These are phyloP conservation scores for Drosophila ohnishii DNA, from an alignment of 1,140 invertebrate species.

Conservation along the genomic window DNA sequence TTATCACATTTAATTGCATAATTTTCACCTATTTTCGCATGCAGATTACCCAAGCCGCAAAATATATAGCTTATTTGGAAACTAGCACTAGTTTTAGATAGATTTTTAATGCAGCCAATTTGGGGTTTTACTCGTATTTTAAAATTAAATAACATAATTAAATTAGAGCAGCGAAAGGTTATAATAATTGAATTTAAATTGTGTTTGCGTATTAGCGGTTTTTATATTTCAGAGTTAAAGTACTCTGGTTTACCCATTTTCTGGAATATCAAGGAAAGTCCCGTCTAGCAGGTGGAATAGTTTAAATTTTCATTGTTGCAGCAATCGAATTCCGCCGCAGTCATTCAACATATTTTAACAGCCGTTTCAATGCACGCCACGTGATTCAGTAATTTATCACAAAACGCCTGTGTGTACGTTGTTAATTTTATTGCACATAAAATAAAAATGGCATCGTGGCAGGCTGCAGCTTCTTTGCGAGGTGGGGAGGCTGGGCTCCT, in stretches of 20 bases:
- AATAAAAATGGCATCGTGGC: constrained; percentile 55
- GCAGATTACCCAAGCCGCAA: constrained; percentile 11
- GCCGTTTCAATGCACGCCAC: constrained; percentile 79
- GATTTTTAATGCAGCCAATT: constrained; percentile 15
- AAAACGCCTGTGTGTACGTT: constrained; percentile 81
- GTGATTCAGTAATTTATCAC: constrained; percentile 82
- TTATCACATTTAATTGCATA: constrained; percentile 77
- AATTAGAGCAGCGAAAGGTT: not conserved
- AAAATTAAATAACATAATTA: not conserved
- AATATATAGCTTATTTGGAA: constrained; percentile 31
- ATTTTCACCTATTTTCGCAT: constrained; percentile 52
- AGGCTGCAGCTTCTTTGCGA: constrained; percentile 3
- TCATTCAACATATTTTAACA: constrained; percentile 77
- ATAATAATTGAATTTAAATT: not conserved
- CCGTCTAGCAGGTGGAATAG: constrained; percentile 30
- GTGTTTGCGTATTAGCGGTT: not conserved
- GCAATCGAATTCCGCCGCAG: constrained; percentile 45
- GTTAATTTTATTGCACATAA: constrained; percentile 83
- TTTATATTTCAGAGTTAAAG: not conserved
- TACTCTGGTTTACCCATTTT: constrained; percentile 5
- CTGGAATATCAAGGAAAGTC: constrained; percentile 10
- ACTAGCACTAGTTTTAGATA: constrained; percentile 11
- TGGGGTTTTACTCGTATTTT: not conserved
- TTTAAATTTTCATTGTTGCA: constrained; percentile 20
- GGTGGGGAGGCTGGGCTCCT: constrained; percentile 20